Evolutionary conservation across 2,888 invertebrate genomes (phyloP), one percentile per base, ranked within the genome.

Genomic region (Caenorhabditis doughertyi): DNA sequence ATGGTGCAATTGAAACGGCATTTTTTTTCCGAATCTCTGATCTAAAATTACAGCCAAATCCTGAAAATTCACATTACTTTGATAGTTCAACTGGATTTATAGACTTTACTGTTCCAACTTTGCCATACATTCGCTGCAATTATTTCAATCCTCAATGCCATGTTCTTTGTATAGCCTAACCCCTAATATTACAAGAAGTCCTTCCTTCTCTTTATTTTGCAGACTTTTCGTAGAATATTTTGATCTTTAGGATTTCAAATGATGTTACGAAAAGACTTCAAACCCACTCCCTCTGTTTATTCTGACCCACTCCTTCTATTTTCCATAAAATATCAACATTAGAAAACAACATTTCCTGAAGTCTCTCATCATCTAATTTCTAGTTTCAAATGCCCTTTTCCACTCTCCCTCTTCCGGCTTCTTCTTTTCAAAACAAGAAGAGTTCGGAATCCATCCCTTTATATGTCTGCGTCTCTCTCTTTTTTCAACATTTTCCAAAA

Each of bases 401-500:
- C 25, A 1, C n/a, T 29, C 23, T 55, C 5, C 9, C 25, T 51
- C 1, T 23, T 55, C 16, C n/a, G n/a, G n/a, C 55, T 27, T n/a
- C 27, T 68, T 32, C 27, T 35, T 16, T 13, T 9, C 7, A 16
- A 51, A 51, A 25, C n/a, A 51, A 65, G n/a, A 39, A 67, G 53
- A 51, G 23, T 25, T 51, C 35, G 8, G 13, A 49, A 67, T 49
- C n/a, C n/a, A n/a, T n/a, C 32, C 42, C 65, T 51, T 47, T 51
- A 8, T 7, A 25, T 7, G 9, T 3, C 42, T 53, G 35, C 53
- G n/a, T 49, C 51, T 29, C 42, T 56, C n/a, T 25, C 13, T 16
- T 27, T 39, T 18, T 16, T 60, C 18, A 25, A n/a, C 42, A 27
- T 53, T 25, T 49, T 65, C 65, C 23, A 62, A 73, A 65, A 73